Conservation (phyloP, 2,113 vertebrate species). For the Micronycteris hirsuta region DNA sequence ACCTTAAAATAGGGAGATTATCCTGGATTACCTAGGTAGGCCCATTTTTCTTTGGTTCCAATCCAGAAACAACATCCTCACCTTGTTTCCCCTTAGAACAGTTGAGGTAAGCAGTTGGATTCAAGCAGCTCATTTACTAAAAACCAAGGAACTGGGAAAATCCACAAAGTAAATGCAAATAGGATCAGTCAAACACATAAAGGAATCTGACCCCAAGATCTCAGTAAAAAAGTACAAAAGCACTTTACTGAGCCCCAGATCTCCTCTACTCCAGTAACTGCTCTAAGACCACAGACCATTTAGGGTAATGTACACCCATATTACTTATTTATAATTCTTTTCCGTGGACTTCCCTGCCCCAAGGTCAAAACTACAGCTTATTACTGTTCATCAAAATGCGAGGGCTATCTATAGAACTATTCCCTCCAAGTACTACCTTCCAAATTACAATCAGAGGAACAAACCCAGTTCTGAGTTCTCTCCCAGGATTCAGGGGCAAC, state of each 20-base stretch:
- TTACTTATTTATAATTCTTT: neutral
- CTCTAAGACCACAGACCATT: neutral
- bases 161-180: neutral
- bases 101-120: neutral
- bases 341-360: neutral
- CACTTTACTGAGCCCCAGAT: neutral
- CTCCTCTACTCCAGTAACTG: neutral
- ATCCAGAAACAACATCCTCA: neutral
- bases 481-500: neutral
- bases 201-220: neutral
- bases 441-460: neutral
- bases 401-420: neutral
- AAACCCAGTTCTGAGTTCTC: neutral
- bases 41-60: neutral
- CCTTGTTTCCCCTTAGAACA: neutral
- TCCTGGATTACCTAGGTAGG: neutral
- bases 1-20: neutral
- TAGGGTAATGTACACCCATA: accelerated
- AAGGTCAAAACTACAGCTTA: neutral
- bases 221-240: neutral
- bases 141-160: neutral
- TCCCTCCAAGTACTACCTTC: neutral
- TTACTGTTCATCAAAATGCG: neutral
- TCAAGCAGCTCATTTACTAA: neutral
- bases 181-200: neutral